Evolutionary conservation across 2,797 vertebrate genomes (phyloP).

Genomic region (Lepidocolaptes lacrymiger): DNA sequence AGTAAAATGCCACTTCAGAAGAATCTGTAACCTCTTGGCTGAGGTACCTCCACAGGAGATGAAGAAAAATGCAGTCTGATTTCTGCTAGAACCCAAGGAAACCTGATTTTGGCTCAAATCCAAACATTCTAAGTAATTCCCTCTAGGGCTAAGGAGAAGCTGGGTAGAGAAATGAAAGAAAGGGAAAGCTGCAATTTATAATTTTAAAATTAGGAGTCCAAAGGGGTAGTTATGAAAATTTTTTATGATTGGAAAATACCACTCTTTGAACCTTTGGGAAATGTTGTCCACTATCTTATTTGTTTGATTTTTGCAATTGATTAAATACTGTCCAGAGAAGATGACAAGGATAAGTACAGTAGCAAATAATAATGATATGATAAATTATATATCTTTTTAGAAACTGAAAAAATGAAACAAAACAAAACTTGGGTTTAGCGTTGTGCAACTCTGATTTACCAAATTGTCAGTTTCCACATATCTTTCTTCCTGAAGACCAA

Average conservation of each 20-base stretch:
- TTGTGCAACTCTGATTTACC: conserved; percentile 15
- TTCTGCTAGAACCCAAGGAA: neutral
- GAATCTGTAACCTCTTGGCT: neutral
- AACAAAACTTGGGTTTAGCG: neutral
- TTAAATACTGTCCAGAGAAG: neutral
- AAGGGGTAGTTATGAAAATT: neutral
- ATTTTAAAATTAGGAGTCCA: neutral
- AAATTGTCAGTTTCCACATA: conserved; percentile 31
- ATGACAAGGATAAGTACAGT: conserved; percentile 18
- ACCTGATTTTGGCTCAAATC: neutral
- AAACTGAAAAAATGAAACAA: neutral
- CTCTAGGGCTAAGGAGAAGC: neutral
- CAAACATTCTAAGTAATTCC: neutral
- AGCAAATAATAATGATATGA: conserved; percentile 60
- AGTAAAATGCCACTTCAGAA: neutral
- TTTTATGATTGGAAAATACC: neutral
- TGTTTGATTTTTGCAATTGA: conserved; percentile 35
- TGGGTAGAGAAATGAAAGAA: neutral
- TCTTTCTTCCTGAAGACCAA: conserved; percentile 37
- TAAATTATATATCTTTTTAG: conserved; percentile 9
- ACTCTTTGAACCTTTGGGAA: neutral
- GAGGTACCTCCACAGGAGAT: neutral
- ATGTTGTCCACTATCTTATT: neutral
- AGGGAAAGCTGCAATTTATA: neutral
- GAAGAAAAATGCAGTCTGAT: neutral